Percentiles rank a stretch among this genome's conserved stretches.
Evolutionary conservation across 2,888 invertebrate species (phyloP).

Genomic region (Orthonychiurus folsomi): DNA sequence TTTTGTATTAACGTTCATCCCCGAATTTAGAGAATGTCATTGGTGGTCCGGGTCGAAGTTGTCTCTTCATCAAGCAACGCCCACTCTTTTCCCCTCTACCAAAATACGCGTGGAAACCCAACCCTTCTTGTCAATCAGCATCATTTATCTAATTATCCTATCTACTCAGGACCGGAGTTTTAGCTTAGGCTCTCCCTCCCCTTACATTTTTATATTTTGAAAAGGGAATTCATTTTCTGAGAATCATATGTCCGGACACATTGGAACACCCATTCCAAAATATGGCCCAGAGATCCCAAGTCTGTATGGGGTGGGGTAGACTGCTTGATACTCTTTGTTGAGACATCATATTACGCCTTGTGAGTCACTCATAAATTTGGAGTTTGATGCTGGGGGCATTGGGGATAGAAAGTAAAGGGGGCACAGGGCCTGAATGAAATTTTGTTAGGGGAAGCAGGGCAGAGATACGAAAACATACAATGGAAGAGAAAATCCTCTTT

Average conservation of each 20-base stretch:
- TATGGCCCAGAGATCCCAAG: background rate
- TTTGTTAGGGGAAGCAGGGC: background rate
- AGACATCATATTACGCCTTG: background rate
- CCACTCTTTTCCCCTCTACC: slow-evolving; percentile 28
- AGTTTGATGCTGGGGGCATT: too few relatives aligned
- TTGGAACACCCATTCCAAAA: background rate
- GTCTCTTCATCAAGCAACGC: slow-evolving; percentile 19
- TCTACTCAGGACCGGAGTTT: slow-evolving; percentile 15
- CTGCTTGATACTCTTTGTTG: background rate
- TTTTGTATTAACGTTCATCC: too few relatives aligned
- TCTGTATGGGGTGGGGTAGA: background rate
- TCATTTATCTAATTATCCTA: slow-evolving; percentile 36
- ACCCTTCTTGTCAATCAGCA: slow-evolving; percentile 36
- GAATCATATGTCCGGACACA: background rate
- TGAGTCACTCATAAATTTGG: background rate
- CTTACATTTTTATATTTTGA: too few relatives aligned
- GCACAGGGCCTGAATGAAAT: background rate
- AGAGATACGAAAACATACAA: background rate
- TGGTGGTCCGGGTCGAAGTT: slow-evolving; percentile 12
- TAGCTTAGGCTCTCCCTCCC: too few relatives aligned
- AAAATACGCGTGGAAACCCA: slow-evolving; percentile 32
- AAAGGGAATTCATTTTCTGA: background rate
- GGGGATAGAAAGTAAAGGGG: too few relatives aligned
- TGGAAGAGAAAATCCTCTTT: background rate
- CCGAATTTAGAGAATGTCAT: slow-evolving; percentile 13